These are phyloP conservation scores for Ferrisia virgata DNA, from an alignment of 2,888 invertebrate genomes.

Conservation along the genomic window DNA sequence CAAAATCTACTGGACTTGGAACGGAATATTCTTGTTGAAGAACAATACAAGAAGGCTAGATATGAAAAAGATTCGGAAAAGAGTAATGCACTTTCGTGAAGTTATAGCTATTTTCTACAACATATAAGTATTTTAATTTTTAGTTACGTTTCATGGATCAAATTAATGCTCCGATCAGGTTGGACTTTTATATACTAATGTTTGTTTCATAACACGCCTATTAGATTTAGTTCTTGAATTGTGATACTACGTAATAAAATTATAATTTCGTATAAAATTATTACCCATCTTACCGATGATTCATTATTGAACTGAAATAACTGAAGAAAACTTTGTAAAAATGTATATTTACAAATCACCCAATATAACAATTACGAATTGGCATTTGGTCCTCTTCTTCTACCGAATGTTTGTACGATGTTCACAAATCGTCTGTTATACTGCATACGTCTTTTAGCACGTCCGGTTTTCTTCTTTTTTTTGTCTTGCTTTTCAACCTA, in stretches of 20 bases:
- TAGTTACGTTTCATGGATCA: too few species aligned
- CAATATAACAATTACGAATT: conserved; percentile 62
- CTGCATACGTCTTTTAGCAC: conserved; percentile 97
- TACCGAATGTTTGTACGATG: conserved; percentile 91
- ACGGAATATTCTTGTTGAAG: neutral
- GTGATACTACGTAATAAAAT: neutral
- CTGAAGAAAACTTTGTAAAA: neutral
- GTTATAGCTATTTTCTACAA: neutral
- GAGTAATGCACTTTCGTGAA: neutral
- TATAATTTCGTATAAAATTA: neutral
- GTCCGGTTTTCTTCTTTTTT: conserved; percentile 98
- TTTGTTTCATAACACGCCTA: too few species aligned
- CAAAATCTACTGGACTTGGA: neutral
- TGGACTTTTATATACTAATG: too few species aligned
- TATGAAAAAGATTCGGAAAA: neutral
- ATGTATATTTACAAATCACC: conserved; percentile 17
- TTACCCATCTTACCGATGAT: neutral
- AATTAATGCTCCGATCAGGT: too few species aligned
- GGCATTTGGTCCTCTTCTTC: conserved; percentile 94
- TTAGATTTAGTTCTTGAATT: neutral
- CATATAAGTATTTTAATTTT: neutral
- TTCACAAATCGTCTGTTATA: conserved; percentile 98
- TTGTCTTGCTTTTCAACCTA: conserved; percentile 90
- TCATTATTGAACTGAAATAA: neutral
- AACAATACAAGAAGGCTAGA: neutral